A percentile compares a stretch with the other conserved stretches of the same genome.
Evolutionary conservation across 2,113 vertebrate species (phyloP).

Genomic region (Hepsetus odoe): DNA sequence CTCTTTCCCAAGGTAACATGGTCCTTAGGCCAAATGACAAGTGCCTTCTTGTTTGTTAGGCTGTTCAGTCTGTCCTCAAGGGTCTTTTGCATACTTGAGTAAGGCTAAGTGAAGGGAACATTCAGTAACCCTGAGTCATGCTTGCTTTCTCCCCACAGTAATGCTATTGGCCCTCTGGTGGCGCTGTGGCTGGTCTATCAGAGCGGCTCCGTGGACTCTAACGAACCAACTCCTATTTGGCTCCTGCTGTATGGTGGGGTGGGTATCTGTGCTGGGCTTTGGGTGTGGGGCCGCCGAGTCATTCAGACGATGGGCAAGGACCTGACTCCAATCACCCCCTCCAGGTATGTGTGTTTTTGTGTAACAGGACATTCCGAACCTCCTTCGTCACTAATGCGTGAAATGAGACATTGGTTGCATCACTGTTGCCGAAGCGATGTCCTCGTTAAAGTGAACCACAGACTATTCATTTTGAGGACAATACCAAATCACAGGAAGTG

Average conservation of each 20-base stretch:
- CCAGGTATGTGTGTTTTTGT: constrained; percentile 72
- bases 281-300: constrained; percentile 97
- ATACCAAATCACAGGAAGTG: too few relatives aligned
- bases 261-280: constrained; percentile 93
- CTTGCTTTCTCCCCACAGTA: constrained; percentile 72
- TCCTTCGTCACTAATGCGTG: neutral
- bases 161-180: constrained; percentile 94
- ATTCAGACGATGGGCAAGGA: constrained; percentile 98
- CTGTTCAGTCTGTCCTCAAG: neutral
- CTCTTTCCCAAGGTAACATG: neutral
- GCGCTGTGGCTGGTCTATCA: constrained; percentile 88
- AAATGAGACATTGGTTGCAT: neutral
- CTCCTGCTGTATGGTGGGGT: constrained; percentile 90
- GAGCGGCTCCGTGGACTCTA: constrained; percentile 73
- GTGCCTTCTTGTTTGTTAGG: neutral
- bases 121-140: neutral
- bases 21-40: neutral
- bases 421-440: constrained; percentile 6
- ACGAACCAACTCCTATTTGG: constrained; percentile 84
- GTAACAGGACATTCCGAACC: too few relatives aligned
- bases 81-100: neutral
- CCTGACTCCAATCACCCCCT: constrained; percentile 95
- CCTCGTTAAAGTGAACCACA: too few relatives aligned
- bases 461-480: too few relatives aligned
- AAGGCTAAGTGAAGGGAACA: neutral